Evolutionary conservation across 2,888 invertebrate genomes (phyloP).

Genomic region (Heliconius sara): DNA sequence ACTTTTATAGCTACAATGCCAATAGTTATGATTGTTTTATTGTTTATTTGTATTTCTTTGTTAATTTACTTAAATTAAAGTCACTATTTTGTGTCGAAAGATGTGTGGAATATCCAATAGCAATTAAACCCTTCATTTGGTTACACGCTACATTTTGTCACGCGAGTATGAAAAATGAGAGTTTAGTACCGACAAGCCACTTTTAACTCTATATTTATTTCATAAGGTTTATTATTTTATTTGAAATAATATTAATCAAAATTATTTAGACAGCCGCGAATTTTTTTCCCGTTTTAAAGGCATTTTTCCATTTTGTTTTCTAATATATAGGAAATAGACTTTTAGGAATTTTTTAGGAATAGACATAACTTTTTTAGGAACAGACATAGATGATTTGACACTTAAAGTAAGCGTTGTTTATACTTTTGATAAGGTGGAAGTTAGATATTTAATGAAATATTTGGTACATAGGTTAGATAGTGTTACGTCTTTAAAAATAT

Average conservation of each 20-base stretch:
- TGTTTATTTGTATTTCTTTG: background rate
- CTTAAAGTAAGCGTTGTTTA: background rate
- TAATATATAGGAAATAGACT: conserved; percentile 34
- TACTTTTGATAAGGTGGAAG: too few relatives aligned
- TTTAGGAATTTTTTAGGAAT: too few relatives aligned
- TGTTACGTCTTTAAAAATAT: too few relatives aligned
- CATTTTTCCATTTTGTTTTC: conserved; percentile 19
- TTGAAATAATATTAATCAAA: conserved; percentile 46
- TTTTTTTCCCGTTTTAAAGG: conserved; percentile 39
- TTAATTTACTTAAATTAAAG: background rate
- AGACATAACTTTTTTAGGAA: too few relatives aligned
- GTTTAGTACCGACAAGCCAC: conserved; percentile 14
- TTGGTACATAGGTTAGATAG: too few relatives aligned
- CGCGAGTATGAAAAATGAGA: conserved; percentile 45
- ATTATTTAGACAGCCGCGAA: conserved; percentile 33
- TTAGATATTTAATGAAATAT: too few relatives aligned
- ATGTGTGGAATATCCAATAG: conserved; percentile 14
- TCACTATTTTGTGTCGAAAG: conserved; percentile 7
- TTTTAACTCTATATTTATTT: conserved; percentile 11
- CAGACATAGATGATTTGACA: conserved; percentile 27
- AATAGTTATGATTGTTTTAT: background rate
- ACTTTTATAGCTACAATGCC: background rate
- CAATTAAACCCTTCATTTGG: conserved; percentile 25
- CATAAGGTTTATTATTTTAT: conserved; percentile 36
- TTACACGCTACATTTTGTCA: conserved; percentile 46